Percentiles rank a stretch among this genome's conserved stretches.
Conservation (phyloP, 2,797 vertebrate species). For the Scolopax rusticola region DNA sequence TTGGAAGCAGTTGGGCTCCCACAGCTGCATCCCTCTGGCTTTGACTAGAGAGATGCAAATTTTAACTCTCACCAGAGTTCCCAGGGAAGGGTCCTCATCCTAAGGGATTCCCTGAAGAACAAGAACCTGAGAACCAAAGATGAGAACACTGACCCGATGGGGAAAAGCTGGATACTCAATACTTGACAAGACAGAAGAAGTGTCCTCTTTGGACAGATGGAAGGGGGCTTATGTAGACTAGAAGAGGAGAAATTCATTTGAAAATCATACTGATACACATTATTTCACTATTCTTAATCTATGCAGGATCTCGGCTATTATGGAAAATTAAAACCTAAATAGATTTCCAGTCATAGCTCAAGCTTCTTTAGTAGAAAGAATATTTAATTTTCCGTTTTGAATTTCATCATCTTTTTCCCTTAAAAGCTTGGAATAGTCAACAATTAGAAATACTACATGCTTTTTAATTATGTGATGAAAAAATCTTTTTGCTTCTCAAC, state of each 20-base stretch:
- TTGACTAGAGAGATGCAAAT: neutral
- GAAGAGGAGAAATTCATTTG: neutral
- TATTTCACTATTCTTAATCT: conserved; percentile 29
- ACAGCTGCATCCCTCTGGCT: neutral
- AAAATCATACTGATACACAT: neutral
- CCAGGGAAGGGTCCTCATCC: neutral
- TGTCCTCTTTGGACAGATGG: conserved; percentile 15
- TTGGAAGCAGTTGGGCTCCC: neutral
- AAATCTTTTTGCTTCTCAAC: neutral
- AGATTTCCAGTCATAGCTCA: neutral
- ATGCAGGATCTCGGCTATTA: neutral
- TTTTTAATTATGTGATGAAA: conserved; percentile 19
- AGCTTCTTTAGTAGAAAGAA: neutral
- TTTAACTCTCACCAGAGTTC: neutral
- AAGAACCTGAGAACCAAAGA: neutral
- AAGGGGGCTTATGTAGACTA: conserved; percentile 7
- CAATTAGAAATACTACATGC: neutral
- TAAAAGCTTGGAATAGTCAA: neutral
- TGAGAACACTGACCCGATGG: neutral
- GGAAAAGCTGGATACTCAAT: neutral
- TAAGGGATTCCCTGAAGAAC: neutral
- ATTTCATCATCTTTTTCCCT: neutral
- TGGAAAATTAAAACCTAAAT: conserved; percentile 30
- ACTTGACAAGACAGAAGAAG: neutral
- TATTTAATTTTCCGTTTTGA: neutral